phyloP scores from a whole-genome alignment of 2,888 invertebrate genomes.

The Meghimatium bilineatum region DNA sequence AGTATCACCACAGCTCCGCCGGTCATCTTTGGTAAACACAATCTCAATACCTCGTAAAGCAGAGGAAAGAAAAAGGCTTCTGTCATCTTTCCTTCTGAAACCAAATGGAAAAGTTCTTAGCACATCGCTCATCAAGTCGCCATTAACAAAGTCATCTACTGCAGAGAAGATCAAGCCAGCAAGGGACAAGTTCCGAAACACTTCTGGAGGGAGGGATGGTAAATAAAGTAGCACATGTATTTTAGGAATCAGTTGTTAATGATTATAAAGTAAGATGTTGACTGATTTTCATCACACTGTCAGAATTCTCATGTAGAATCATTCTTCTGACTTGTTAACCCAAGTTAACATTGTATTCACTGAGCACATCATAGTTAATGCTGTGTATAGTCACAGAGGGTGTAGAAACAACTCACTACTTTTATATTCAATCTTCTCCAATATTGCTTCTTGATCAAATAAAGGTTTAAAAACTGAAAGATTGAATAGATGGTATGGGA shows the following conservation, averaged over 20 bases:
- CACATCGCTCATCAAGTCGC: neutral
- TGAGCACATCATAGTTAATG: too few species aligned
- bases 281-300: neutral
- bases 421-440: too few species aligned
- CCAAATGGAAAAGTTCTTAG: neutral
- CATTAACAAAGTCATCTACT: neutral
- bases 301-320: too few species aligned
- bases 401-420: too few species aligned
- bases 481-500: too few species aligned
- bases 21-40: constrained; percentile 9
- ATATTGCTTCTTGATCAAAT: too few species aligned
- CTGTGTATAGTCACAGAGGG: too few species aligned
- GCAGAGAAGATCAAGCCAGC: neutral
- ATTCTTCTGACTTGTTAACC: too few species aligned
- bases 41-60: constrained; percentile 23
- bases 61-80: constrained; percentile 23
- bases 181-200: neutral
- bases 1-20: constrained; percentile 19
- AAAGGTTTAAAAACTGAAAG: too few species aligned
- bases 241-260: neutral
- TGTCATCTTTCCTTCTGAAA: constrained; percentile 23
- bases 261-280: neutral
- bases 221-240: neutral
- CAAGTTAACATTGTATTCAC: too few species aligned
- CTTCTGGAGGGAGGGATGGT: neutral